Conservation (phyloP, 2,113 vertebrate genomes). For the Etheostoma cragini region DNA sequence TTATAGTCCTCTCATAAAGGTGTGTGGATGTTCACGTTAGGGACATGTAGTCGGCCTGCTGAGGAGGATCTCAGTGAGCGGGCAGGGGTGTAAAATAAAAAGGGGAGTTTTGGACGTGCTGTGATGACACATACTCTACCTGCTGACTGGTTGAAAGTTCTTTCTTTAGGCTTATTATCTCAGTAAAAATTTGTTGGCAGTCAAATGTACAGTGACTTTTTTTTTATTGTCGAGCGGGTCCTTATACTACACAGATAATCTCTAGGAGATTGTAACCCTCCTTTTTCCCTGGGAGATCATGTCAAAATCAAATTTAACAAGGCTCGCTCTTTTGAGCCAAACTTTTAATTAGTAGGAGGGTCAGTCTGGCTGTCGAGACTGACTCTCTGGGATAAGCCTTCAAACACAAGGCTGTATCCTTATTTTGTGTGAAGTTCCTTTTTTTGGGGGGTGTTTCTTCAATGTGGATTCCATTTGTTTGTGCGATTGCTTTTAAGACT, state of each 20-base stretch:
- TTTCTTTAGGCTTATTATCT: constrained; percentile 21
- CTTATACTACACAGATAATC: constrained; percentile 9
- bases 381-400: constrained; percentile 39
- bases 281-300: constrained; percentile 10
- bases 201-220: constrained; percentile 22
- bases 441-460: neutral
- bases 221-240: constrained; percentile 9
- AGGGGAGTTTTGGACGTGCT: neutral
- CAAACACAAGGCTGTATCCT: constrained; percentile 44
- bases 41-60: too few relatives aligned
- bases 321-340: constrained; percentile 40
- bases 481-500: constrained; percentile 37
- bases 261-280: neutral
- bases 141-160: neutral
- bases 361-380: constrained; percentile 31
- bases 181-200: constrained; percentile 32
- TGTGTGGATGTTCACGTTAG: too few relatives aligned
- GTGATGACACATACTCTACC: constrained; percentile 5
- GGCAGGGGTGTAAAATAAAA: too few relatives aligned
- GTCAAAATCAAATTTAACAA: constrained; percentile 58
- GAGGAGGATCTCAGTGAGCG: too few relatives aligned
- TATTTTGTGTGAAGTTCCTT: constrained; percentile 46
- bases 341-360: constrained; percentile 64
- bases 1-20: too few relatives aligned
- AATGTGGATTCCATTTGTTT: constrained; percentile 65